Percentiles rank a stretch among this genome's conserved stretches.
Conservation (phyloP, 2,113 vertebrate genomes). For the Antigone vipio region DNA sequence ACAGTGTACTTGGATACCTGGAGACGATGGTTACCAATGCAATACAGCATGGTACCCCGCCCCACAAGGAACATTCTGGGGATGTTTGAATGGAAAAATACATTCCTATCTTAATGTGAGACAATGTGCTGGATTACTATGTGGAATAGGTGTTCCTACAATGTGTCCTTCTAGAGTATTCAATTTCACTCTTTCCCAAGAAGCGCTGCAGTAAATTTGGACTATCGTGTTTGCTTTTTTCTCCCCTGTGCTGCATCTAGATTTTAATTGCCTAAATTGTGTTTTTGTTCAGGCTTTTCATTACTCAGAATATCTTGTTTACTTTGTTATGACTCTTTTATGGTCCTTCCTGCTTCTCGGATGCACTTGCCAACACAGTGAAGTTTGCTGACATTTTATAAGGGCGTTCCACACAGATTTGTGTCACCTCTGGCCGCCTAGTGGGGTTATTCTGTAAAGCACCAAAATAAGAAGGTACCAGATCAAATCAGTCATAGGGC, state of each 20-base stretch:
- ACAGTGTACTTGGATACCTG: too few relatives aligned
- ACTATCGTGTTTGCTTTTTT: background rate
- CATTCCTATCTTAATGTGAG: too few relatives aligned
- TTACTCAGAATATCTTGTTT: background rate
- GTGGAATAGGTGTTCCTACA: too few relatives aligned
- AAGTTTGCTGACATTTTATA: background rate
- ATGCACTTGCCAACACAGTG: background rate
- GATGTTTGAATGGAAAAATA: too few relatives aligned
- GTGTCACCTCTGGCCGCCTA: background rate
- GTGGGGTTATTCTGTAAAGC: background rate
- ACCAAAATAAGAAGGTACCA: background rate
- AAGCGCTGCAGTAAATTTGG: background rate
- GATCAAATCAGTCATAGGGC: background rate
- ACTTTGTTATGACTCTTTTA: background rate
- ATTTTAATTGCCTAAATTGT: background rate
- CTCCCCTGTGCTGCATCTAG: background rate
- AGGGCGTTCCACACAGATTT: background rate
- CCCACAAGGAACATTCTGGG: too few relatives aligned
- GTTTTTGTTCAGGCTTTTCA: background rate
- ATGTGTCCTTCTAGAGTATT: too few relatives aligned
- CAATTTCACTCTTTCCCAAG: background rate
- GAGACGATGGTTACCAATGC: too few relatives aligned
- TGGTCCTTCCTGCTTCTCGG: background rate
- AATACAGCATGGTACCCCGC: too few relatives aligned
- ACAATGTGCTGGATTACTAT: too few relatives aligned